These are phyloP conservation scores for Triplophysa tibetana DNA, from an alignment of 2,113 vertebrate species.

Conservation along the genomic window DNA sequence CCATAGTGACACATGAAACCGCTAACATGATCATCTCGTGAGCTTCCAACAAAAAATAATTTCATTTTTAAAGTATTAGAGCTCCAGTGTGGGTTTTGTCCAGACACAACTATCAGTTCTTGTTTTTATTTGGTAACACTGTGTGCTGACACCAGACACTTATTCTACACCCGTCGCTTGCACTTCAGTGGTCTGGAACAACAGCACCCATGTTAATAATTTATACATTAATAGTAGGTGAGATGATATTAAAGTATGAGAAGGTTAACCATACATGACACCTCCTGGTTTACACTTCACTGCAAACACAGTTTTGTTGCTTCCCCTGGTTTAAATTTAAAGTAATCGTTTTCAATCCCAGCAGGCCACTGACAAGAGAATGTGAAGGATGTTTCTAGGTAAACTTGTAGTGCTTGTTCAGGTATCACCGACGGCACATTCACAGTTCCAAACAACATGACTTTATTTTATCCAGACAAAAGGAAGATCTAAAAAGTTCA, in stretches of 20 bases:
- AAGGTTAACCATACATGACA: too few species aligned
- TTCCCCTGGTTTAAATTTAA: not conserved
- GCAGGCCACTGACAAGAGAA: not conserved
- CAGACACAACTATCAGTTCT: not conserved
- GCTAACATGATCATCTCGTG: not conserved
- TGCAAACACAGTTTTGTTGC: not conserved
- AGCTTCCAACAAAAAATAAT: not conserved
- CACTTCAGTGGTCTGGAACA: not conserved
- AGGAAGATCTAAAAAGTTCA: too few species aligned
- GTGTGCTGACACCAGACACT: not conserved
- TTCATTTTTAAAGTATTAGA: not conserved
- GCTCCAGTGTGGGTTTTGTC: not conserved
- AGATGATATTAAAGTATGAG: slow-evolving; percentile 1
- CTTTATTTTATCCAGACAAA: too few species aligned
- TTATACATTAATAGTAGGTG: not conserved
- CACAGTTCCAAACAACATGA: too few species aligned
- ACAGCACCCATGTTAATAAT: not conserved
- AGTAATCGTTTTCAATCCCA: not conserved
- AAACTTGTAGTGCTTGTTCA: not conserved
- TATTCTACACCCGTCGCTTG: not conserved
- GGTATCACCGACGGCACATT: too few species aligned
- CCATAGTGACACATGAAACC: not conserved
- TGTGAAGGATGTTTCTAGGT: not conserved
- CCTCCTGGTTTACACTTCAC: too few species aligned
- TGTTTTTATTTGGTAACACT: not conserved